Evolutionary conservation across 2,113 vertebrate genomes (phyloP), one percentile per base, ranked within the genome.

Genomic region (Nestor notabilis): DNA sequence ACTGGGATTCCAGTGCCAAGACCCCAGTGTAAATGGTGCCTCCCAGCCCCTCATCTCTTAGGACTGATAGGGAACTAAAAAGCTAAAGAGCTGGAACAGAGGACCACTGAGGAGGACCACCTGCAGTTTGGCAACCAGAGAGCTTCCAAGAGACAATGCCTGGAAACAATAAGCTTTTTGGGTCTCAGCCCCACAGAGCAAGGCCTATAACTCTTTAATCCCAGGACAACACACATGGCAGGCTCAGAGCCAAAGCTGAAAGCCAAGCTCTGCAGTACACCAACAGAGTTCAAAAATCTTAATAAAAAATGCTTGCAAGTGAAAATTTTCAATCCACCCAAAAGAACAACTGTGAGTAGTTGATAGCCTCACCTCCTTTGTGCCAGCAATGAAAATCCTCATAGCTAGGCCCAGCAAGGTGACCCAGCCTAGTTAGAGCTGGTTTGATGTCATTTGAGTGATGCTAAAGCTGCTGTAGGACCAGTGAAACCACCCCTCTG

Each of bases 81-180:
- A 68, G 25, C n/a, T 29, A 33, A n/a, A 74, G 82, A 65, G 11
- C 3, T 0, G 0, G n/a, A 77, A 58, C n/a, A 24, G 10, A 64
- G 15, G 39, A 37, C 35, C 12, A 5, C 39, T 49, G 53, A 31
- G 49, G n/a, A 74, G 49, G 35, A 58, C 15, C 2, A 4, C 41
- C 44, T 43, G 28, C 25, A 28, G 39, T 33, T 10, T 46, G 25
- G 52, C 53, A 88, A 55, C 14, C 49, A 46, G 35, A 53, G 20
- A 10, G 5, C 35, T 65, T 85, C 69, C 60, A 78, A 60, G 49
- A 41, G 39, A 29, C 35, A 29, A 87, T 55, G 37, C 27, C 72
- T 61, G 7, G 1, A 65, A 60, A 74, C 8, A 24, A 53, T 6
- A 1, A 25, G 17, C 2, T 39, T 69, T 64, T 69, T 58, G 43